phyloP scores from a whole-genome alignment of 2,113 vertebrate species.

The Leucoraja erinaceus region DNA sequence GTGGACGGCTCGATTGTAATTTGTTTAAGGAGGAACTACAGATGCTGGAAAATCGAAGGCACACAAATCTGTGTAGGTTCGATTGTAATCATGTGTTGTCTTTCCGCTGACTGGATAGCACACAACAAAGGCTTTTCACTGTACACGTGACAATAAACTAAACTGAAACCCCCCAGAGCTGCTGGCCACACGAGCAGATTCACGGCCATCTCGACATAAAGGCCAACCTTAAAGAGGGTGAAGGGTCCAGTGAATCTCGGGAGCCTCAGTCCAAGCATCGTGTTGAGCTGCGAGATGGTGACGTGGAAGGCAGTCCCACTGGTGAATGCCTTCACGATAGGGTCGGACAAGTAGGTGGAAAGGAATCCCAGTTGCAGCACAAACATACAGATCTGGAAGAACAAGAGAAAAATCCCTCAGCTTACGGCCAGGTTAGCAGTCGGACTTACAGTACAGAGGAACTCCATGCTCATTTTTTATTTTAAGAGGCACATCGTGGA shows the following conservation, averaged over 20 bases:
- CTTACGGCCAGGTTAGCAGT: neutral
- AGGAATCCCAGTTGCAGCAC: constrained; percentile 77
- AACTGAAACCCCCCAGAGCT: neutral
- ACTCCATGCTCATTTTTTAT: neutral
- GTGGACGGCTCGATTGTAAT: too few relatives aligned
- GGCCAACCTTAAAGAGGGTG: constrained; percentile 73
- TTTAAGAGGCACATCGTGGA: too few relatives aligned
- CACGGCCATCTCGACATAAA: neutral
- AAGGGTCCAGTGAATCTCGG: constrained; percentile 75
- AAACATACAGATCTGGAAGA: constrained; percentile 73
- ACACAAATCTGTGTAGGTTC: too few relatives aligned
- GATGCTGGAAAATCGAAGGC: too few relatives aligned
- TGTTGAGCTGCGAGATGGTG: constrained; percentile 78
- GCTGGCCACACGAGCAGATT: neutral
- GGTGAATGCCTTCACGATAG: constrained; percentile 83
- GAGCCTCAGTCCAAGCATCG: constrained; percentile 74
- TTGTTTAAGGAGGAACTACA: too few relatives aligned
- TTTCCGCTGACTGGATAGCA: too few relatives aligned
- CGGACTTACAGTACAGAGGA: neutral
- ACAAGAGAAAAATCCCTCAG: neutral
- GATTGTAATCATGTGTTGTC: too few relatives aligned
- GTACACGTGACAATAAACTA: too few relatives aligned
- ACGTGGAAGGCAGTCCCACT: constrained; percentile 82
- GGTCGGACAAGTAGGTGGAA: constrained; percentile 80
- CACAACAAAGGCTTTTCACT: too few relatives aligned